These are phyloP conservation scores for Syndactyla subalaris DNA, from an alignment of 2,797 vertebrate species.

Conservation along the genomic window DNA sequence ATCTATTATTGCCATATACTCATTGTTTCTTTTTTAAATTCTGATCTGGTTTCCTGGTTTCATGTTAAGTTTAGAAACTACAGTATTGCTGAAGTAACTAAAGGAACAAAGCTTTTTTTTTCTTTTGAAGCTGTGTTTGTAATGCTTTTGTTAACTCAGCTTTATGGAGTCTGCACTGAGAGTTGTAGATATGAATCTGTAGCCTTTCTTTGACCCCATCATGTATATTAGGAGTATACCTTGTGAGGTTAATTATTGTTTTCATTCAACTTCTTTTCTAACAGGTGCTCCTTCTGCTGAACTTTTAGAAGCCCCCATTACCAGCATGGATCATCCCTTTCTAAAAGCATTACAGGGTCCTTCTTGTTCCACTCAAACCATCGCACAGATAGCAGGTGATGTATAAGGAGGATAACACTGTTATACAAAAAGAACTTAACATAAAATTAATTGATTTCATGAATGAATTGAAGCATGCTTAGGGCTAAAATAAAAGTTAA, in stretches of 20 bases:
- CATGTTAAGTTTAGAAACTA: background rate
- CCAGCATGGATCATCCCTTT: constrained; percentile 73
- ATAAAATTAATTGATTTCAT: background rate
- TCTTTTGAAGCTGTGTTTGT: background rate
- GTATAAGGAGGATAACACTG: background rate
- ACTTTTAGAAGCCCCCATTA: constrained; percentile 68
- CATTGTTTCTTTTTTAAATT: background rate
- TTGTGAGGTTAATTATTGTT: background rate
- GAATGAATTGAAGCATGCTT: background rate
- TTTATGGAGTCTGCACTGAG: background rate
- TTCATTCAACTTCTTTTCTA: constrained; percentile 2
- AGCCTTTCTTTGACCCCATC: background rate
- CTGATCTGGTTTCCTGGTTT: background rate
- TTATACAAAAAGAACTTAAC: background rate
- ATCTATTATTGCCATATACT: background rate
- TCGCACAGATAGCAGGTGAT: constrained; percentile 34
- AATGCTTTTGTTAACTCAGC: background rate
- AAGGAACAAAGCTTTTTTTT: background rate
- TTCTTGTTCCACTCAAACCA: constrained; percentile 41
- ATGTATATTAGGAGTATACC: background rate
- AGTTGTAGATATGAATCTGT: background rate
- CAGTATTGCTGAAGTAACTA: background rate
- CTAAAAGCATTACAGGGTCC: constrained; percentile 67
- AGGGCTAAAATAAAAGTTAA: background rate
- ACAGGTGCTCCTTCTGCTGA: constrained; percentile 72